Base-by-base conservation (phyloP, 2,797 vertebrate species). In the Dryobates pubescens region DNA sequence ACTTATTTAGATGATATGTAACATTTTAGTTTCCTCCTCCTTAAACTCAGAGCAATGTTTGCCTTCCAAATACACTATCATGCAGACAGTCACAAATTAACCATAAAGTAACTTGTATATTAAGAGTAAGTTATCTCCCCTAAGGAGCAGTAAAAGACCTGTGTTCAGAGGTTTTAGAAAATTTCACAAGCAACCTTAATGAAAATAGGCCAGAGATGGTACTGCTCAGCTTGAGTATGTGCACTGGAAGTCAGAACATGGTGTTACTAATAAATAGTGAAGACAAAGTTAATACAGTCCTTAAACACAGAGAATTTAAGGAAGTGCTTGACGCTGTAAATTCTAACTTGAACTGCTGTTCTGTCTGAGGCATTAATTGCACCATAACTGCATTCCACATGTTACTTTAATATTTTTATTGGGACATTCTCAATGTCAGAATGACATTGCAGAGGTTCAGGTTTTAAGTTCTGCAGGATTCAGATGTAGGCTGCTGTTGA, bases 191-290 rank as follows among this genome's bases (percentile, higher is more conserved):
- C 9, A 69, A 45, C 1, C 3, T 62, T 22, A 11, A 4, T 62
- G 36, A n/a, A 84, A 32, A 4, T 16, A 32, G 5, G 34, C 7
- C 5, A n/a, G 59, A 54, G 17, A n/a, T 14, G 30, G 17, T 17
- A 34, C 4, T 61, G 9, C 13, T 69, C 14, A 51, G 19, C 5
- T 56, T 56, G 14, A 3, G 1, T 24, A 41, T 0, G 2, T 5
- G 8, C 6, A 90, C 22, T 29, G 73, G 79, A 76, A 82, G 10
- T 5, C 38, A 84, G 43, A 65, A 45, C 10, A 41, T 7, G 5
- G 5, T 27, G 12, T 69, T 53, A 56, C 6, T 79, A 27, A 57
- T 32, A 76, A 4, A 57, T 34, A 63, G 61, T 11, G 71, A 64
- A 64, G 22, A 22, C 10, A 68, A 74, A 72, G 10, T 26, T 58